Evolutionary conservation across 1,140 invertebrate genomes (phyloP), one percentile per base, ranked within the genome.

Genomic region (Aplysia californica): DNA sequence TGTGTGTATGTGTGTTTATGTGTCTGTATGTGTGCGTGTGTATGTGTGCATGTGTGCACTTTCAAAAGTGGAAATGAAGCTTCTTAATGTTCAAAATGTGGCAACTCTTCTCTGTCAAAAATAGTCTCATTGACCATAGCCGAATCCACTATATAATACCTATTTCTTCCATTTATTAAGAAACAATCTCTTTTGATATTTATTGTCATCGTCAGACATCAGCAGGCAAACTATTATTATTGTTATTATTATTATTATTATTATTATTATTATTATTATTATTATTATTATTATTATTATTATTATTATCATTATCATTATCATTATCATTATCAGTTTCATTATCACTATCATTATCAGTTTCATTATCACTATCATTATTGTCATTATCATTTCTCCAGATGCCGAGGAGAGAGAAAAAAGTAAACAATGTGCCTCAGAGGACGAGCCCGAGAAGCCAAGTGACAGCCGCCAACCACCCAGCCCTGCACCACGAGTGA

Each of bases 331-430:
- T n/a, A n/a, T n/a, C n/a, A n/a, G n/a, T n/a, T n/a, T n/a, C n/a
- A n/a, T n/a, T n/a, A n/a, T n/a, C n/a, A n/a, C n/a, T n/a, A n/a
- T n/a, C n/a, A n/a, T n/a, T n/a, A n/a, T n/a, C n/a, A n/a, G n/a
- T n/a, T n/a, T n/a, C n/a, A n/a, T n/a, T n/a, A n/a, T n/a, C n/a
- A n/a, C n/a, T n/a, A n/a, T n/a, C n/a, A n/a, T n/a, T 21, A 15
- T 68, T 68, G 44, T 36, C n/a, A 41, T 39, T 18, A 26, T 23
- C 23, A 3, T 36, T 56, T 33, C 36, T 68, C 26, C 65, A 80
- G 81, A 82, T 82, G 79, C 81, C 33, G 79, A 82, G 55, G 79
- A 80, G 41, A 77, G 79, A 76, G 80, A 82, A 50, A 77, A 61
- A 66, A 74, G 75, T 72, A 76, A 72, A 35, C 69, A 20, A 38